Conservation (phyloP, 2,888 invertebrate species). For the Papilio elwesi region DNA sequence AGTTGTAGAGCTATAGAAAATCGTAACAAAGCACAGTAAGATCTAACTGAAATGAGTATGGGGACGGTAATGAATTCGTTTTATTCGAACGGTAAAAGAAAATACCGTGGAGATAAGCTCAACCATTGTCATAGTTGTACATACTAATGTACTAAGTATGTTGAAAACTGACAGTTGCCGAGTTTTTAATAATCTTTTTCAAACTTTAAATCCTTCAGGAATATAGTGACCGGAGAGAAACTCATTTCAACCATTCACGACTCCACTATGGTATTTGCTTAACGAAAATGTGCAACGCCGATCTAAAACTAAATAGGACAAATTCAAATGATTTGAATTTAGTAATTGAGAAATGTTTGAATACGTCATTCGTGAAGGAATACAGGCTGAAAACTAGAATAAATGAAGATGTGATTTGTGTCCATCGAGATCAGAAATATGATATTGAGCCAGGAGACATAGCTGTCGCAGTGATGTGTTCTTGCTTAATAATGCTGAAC, state of each 20-base stretch:
- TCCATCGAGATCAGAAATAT: conserved; percentile 49
- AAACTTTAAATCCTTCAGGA: conserved; percentile 43
- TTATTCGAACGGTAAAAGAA: too few relatives aligned
- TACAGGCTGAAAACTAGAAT: conserved; percentile 59
- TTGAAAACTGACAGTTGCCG: too few relatives aligned
- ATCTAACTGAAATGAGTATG: too few relatives aligned
- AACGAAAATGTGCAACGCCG: conserved; percentile 43
- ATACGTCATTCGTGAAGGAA: conserved; percentile 54
- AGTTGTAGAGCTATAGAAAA: too few relatives aligned
- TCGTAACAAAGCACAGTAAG: too few relatives aligned
- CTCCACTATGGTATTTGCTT: conserved; percentile 48
- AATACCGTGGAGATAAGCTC: too few relatives aligned
- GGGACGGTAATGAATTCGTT: too few relatives aligned
- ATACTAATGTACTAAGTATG: too few relatives aligned
- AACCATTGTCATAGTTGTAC: too few relatives aligned
- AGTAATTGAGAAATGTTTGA: conserved; percentile 50
- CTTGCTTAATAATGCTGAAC: conserved; percentile 59
- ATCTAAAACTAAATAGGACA: conserved; percentile 35
- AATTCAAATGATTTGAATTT: conserved; percentile 35
- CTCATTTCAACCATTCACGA: conserved; percentile 50
- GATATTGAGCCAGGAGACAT: conserved; percentile 58
- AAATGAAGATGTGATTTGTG: conserved; percentile 58
- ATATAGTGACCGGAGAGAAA: conserved; percentile 43
- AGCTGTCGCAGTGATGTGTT: conserved; percentile 57
- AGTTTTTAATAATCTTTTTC: too few relatives aligned